Conservation (phyloP, 1,140 invertebrate genomes). For the Microplitis mediator region DNA sequence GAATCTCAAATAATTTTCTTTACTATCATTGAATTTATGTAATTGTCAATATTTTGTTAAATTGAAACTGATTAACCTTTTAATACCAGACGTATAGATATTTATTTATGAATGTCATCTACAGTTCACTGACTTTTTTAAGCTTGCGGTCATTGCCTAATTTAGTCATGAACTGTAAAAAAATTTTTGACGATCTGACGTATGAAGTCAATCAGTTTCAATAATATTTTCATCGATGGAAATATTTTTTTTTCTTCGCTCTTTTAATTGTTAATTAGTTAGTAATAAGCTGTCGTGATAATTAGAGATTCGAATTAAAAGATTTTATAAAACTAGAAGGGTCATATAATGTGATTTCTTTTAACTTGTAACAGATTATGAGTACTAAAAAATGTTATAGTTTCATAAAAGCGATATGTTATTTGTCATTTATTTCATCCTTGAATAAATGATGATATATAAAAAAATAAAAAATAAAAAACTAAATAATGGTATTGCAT, state of each 20-base stretch:
- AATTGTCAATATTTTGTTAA: neutral
- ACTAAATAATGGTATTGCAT: too few species aligned
- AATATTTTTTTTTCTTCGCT: neutral
- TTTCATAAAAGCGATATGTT: constrained; percentile 65
- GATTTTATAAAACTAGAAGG: constrained; percentile 45
- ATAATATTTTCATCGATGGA: neutral
- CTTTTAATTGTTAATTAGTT: constrained; percentile 30
- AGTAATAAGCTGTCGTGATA: neutral
- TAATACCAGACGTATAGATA: neutral
- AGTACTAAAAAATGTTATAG: constrained; percentile 64
- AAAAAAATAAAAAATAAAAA: constrained; percentile 56
- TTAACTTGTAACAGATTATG: constrained; percentile 62
- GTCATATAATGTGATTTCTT: constrained; percentile 63
- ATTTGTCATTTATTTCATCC: constrained; percentile 65
- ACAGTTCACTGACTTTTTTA: constrained; percentile 50
- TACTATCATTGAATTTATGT: too few species aligned
- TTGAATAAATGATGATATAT: constrained; percentile 65
- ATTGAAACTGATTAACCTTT: neutral
- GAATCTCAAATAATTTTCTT: too few species aligned
- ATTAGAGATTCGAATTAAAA: constrained; percentile 32
- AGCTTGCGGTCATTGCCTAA: constrained; percentile 55
- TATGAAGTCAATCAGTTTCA: neutral
- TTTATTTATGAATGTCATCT: neutral
- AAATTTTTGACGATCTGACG: neutral
- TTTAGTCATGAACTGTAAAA: constrained; percentile 43